phyloP scores from a whole-genome alignment of 2,113 vertebrate species.

The Chauna torquata region DNA sequence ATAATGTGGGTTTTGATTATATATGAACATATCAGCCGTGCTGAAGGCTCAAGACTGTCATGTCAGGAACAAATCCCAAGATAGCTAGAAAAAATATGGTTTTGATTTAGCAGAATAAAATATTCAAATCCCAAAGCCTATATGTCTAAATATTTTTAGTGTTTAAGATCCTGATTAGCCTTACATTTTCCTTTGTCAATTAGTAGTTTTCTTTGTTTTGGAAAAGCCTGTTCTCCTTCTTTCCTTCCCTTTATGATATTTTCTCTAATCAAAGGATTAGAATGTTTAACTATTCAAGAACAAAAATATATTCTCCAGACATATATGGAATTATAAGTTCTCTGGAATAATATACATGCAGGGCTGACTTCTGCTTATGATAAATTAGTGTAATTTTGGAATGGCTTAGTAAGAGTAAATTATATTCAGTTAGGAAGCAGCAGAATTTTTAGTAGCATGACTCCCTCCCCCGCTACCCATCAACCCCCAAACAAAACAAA shows the following conservation, averaged over 20 bases:
- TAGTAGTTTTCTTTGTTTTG: background rate
- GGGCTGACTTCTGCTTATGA: background rate
- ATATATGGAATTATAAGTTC: background rate
- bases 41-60: background rate
- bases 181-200: background rate
- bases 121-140: background rate
- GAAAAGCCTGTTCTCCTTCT: background rate
- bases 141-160: background rate
- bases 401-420: slow-evolving; percentile 5
- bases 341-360: background rate
- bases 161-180: background rate
- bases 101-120: slow-evolving; percentile 13
- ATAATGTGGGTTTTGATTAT: background rate
- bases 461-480: background rate
- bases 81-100: background rate
- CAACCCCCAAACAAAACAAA: background rate
- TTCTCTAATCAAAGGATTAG: slow-evolving; percentile 15
- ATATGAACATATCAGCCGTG: slow-evolving; percentile 5
- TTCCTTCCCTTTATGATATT: background rate
- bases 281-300: slow-evolving; percentile 27
- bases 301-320: background rate
- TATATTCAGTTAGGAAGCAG: background rate
- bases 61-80: background rate
- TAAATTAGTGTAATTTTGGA: slow-evolving; percentile 29
- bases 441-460: background rate